These are phyloP conservation scores for Plebejus anna DNA, from an alignment of 2,888 invertebrate genomes.

Conservation along the genomic window DNA sequence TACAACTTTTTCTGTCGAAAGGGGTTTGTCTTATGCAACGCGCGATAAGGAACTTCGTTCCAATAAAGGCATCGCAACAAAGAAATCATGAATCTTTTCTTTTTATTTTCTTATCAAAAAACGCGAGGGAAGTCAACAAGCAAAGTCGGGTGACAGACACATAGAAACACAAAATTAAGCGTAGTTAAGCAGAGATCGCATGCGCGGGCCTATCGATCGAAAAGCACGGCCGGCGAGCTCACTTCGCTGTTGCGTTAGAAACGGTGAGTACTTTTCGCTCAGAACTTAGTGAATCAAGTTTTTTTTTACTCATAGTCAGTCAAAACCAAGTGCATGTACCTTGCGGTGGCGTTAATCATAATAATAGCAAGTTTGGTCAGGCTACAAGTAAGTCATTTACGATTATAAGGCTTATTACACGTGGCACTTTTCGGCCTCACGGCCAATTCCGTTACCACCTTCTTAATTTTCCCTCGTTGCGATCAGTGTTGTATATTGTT, in stretches of 20 bases:
- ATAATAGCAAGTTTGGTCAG: constrained; percentile 73
- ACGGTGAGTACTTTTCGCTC: constrained; percentile 58
- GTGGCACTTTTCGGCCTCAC: constrained; percentile 5
- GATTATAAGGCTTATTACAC: constrained; percentile 37
- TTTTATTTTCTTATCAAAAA: too few relatives aligned
- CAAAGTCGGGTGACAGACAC: constrained; percentile 2
- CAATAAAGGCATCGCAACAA: too few relatives aligned
- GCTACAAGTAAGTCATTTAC: constrained; percentile 64
- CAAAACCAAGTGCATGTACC: constrained; percentile 69
- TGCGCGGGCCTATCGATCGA: constrained; percentile 58
- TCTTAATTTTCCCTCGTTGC: background rate
- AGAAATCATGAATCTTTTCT: too few relatives aligned
- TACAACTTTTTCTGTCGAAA: too few relatives aligned
- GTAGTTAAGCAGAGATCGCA: constrained; percentile 51
- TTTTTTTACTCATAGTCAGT: constrained; percentile 41
- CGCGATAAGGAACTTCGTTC: too few relatives aligned
- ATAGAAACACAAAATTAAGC: constrained; percentile 34
- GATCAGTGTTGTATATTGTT: background rate
- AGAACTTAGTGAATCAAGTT: constrained; percentile 38
- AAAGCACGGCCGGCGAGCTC: constrained; percentile 41
- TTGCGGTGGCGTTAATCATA: constrained; percentile 73
- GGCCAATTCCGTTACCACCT: constrained; percentile 16
- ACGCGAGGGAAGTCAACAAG: too few relatives aligned
- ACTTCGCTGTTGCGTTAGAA: constrained; percentile 58
- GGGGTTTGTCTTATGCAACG: too few relatives aligned